These are phyloP conservation scores for Hipparchia sbordonii DNA, from an alignment of 2,888 invertebrate species.

Conservation along the genomic window DNA sequence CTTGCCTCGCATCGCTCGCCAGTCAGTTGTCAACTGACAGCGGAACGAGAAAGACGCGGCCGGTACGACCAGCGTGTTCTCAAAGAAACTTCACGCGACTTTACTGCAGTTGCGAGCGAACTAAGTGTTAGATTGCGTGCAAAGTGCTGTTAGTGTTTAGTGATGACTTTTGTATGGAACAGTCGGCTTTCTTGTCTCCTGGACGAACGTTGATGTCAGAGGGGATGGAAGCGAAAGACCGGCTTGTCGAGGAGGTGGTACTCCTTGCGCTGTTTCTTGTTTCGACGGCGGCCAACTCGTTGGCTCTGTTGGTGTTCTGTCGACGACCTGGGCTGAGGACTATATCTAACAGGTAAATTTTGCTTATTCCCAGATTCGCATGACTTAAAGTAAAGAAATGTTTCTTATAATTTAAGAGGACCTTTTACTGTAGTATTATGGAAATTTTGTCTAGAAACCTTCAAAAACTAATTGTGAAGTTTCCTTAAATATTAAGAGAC, in stretches of 20 bases:
- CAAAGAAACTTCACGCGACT: constrained; percentile 75
- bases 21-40: constrained; percentile 75
- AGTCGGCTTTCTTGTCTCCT: constrained; percentile 67
- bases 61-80: constrained; percentile 73
- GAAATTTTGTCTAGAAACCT: background rate
- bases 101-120: constrained; percentile 68
- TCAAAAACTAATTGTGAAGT: background rate
- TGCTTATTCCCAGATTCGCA: background rate
- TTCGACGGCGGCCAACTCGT: constrained; percentile 87
- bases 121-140: constrained; percentile 70
- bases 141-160: constrained; percentile 66
- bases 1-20: constrained; percentile 38
- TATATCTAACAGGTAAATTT: constrained; percentile 89
- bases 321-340: constrained; percentile 88
- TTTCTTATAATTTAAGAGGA: background rate
- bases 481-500: background rate
- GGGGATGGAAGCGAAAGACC: constrained; percentile 76
- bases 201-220: constrained; percentile 77
- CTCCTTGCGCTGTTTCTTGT: constrained; percentile 83
- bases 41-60: constrained; percentile 78
- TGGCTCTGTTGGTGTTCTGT: constrained; percentile 89
- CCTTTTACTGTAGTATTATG: background rate
- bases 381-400: background rate
- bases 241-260: constrained; percentile 75
- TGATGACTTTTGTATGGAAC: constrained; percentile 77